A percentile compares a stretch with the other conserved stretches of the same genome.
Conservation (phyloP, 1,140 invertebrate species). For the Pseudoatta argentina region DNA sequence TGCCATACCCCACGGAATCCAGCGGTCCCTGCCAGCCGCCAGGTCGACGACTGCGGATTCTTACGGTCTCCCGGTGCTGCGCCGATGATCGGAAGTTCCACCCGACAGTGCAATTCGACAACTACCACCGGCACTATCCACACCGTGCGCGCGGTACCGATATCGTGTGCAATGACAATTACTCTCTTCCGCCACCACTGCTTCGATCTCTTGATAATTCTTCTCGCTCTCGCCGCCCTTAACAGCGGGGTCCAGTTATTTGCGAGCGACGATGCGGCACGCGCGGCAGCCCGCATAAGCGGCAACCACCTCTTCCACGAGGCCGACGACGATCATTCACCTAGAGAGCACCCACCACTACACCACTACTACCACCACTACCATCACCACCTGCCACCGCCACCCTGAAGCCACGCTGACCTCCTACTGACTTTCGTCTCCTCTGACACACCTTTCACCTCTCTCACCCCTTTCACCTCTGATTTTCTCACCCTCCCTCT, state of each 20-base stretch:
- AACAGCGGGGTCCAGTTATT: constrained; percentile 60
- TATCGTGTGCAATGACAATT: constrained; percentile 30
- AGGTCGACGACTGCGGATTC: constrained; percentile 69
- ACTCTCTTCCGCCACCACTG: constrained; percentile 29
- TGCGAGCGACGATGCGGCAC: constrained; percentile 69
- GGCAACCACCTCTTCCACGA: constrained; percentile 75
- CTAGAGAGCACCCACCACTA: constrained; percentile 75
- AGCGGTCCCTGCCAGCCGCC: constrained; percentile 74
- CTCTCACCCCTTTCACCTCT: constrained; percentile 31
- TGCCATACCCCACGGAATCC: constrained; percentile 68
- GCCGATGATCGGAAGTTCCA: constrained; percentile 48
- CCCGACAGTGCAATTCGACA: constrained; percentile 32
- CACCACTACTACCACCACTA: constrained; percentile 62
- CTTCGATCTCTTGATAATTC: constrained; percentile 22
- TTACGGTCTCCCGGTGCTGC: constrained; percentile 19
- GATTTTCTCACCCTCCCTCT: constrained; percentile 24
- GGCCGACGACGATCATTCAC: constrained; percentile 76
- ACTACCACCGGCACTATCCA: constrained; percentile 11
- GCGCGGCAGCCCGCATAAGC: constrained; percentile 74
- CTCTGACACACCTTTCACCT: constrained; percentile 64
- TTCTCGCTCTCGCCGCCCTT: constrained; percentile 59
- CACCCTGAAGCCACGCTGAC: constrained; percentile 74
- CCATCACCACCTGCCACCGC: constrained; percentile 63
- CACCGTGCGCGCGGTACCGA: constrained; percentile 1
- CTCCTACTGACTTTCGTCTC: constrained; percentile 73